Percentiles rank a stretch among this genome's conserved stretches.
phyloP scores from a whole-genome alignment of 1,140 invertebrate species.

The Globodera ellingtonae region DNA sequence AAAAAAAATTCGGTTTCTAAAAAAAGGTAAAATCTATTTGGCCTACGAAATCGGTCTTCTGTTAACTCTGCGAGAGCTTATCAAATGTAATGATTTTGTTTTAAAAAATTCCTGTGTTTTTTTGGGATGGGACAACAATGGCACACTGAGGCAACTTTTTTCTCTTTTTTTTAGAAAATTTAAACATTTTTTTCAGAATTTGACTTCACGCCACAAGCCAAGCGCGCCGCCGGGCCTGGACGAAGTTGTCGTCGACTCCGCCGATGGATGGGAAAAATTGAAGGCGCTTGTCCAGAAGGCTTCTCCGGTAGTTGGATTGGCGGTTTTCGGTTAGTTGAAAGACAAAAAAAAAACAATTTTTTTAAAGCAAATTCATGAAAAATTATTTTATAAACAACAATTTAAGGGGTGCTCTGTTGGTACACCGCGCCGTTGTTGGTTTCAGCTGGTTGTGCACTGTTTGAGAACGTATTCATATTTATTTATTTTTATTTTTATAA shows the following conservation, averaged over 20 bases:
- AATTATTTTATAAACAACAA: too few relatives aligned
- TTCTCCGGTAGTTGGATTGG: neutral
- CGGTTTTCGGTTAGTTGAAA: neutral
- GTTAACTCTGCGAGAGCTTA: too few relatives aligned
- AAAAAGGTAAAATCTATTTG: too few relatives aligned
- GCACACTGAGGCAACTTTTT: too few relatives aligned
- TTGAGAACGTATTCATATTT: neutral
- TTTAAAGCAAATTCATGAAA: neutral
- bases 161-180: too few relatives aligned
- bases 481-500: neutral
- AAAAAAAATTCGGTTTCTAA: too few relatives aligned
- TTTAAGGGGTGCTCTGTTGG: neutral
- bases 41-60: too few relatives aligned
- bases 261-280: neutral
- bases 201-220: neutral
- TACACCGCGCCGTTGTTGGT: neutral
- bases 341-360: neutral
- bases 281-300: neutral
- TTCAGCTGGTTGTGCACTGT: neutral
- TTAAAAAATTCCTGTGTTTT: too few relatives aligned
- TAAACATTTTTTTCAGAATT: neutral
- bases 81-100: too few relatives aligned
- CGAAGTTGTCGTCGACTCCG: neutral
- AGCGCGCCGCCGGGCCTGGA: neutral
- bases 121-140: too few relatives aligned